A percentile compares a stretch with the other conserved stretches of the same genome.
These are phyloP conservation scores for Leuctra nigra DNA, from an alignment of 2,888 invertebrate genomes.

Conservation along the genomic window DNA sequence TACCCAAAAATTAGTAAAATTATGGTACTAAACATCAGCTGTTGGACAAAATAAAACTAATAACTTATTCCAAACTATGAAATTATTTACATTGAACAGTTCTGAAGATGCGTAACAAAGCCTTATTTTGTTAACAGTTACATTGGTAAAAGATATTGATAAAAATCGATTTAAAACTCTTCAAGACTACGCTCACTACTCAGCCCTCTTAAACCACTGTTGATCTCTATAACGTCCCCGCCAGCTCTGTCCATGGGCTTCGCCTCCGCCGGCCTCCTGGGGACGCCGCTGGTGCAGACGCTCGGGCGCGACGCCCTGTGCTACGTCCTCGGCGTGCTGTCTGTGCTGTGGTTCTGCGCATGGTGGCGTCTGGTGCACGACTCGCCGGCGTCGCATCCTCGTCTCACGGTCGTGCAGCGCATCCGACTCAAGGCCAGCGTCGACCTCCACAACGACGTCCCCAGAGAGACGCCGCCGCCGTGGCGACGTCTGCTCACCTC, in stretches of 20 bases:
- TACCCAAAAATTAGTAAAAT: too few species aligned
- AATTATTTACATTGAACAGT: too few species aligned
- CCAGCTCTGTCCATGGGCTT: constrained; percentile 50
- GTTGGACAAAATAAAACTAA: too few species aligned
- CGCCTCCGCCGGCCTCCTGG: constrained; percentile 48
- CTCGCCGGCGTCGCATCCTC: constrained; percentile 38
- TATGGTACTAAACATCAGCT: too few species aligned
- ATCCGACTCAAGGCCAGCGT: constrained; percentile 19
- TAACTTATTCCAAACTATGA: too few species aligned
- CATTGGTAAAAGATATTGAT: too few species aligned
- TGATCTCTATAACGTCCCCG: constrained; percentile 29
- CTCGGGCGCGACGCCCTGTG: constrained; percentile 49
- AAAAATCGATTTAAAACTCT: too few species aligned
- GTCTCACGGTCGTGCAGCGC: constrained; percentile 19
- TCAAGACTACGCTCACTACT: too few species aligned
- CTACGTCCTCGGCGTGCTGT: constrained; percentile 44
- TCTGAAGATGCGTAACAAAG: too few species aligned
- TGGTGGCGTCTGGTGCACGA: constrained; percentile 52
- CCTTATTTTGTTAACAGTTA: too few species aligned
- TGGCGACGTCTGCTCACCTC: constrained; percentile 49
- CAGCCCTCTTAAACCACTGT: too few species aligned
- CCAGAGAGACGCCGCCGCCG: constrained; percentile 39
- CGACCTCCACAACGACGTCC: neutral
- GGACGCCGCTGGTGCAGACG: constrained; percentile 45
- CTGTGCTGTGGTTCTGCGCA: constrained; percentile 48